These are phyloP conservation scores for Stenolophus ochropezus DNA, from an alignment of 2,888 invertebrate species.

Conservation along the genomic window DNA sequence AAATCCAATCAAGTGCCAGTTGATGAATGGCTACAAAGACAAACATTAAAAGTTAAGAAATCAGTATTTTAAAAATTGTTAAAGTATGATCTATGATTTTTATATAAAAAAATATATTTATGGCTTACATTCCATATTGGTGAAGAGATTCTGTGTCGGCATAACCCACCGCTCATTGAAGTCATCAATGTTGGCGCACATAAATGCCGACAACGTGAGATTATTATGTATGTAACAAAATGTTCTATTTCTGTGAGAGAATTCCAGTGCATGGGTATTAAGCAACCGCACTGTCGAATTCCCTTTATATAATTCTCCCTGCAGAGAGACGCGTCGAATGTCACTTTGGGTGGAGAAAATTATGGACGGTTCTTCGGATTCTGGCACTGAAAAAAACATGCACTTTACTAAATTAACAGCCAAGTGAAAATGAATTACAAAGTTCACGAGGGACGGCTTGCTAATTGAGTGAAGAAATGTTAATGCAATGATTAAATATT, in stretches of 20 bases:
- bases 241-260: conserved; percentile 81
- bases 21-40: conserved; percentile 79
- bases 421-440: background rate
- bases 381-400: conserved; percentile 76
- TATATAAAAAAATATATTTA: too few relatives aligned
- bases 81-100: too few relatives aligned
- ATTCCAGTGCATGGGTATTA: conserved; percentile 77
- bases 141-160: conserved; percentile 78
- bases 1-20: conserved; percentile 89
- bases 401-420: conserved; percentile 48
- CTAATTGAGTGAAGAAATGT: background rate
- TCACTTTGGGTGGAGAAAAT: conserved; percentile 81
- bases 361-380: conserved; percentile 78
- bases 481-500: background rate
- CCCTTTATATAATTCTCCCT: conserved; percentile 73
- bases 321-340: conserved; percentile 78
- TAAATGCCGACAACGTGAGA: conserved; percentile 75
- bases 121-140: conserved; percentile 79
- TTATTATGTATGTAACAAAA: conserved; percentile 84
- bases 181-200: conserved; percentile 81
- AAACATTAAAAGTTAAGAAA: conserved; percentile 26
- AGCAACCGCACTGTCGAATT: conserved; percentile 71
- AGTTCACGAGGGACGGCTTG: background rate
- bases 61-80: too few relatives aligned
- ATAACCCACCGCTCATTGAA: conserved; percentile 77